Evolutionary conservation across 2,888 invertebrate species (phyloP).

Genomic region (Acheta domesticus): DNA sequence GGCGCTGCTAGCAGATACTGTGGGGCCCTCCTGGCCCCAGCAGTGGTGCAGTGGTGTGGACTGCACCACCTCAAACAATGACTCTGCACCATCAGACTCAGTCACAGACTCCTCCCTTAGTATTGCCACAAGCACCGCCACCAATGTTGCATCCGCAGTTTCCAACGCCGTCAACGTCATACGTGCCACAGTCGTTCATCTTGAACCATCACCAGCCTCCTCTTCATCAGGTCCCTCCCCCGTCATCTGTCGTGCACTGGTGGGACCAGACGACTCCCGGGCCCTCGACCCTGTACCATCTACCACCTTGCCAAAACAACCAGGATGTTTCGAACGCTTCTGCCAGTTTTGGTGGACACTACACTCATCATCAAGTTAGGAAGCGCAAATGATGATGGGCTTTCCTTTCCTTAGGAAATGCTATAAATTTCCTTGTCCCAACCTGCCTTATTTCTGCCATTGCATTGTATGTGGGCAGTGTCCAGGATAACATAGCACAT

Average conservation of each 20-base stretch:
- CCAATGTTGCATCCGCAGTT: constrained; percentile 28
- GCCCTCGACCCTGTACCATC: constrained; percentile 32
- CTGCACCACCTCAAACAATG: constrained; percentile 31
- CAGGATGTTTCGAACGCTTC: constrained; percentile 29
- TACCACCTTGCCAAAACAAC: constrained; percentile 26
- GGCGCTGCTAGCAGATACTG: constrained; percentile 70
- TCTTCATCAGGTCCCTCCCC: constrained; percentile 29
- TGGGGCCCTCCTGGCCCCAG: constrained; percentile 52
- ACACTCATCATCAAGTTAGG: constrained; percentile 33
- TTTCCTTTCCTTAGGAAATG: constrained; percentile 5
- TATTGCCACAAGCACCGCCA: constrained; percentile 27
- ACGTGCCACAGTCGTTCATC: constrained; percentile 30
- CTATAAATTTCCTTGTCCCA: constrained; percentile 6
- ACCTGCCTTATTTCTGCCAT: background rate
- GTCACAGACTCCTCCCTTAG: constrained; percentile 25
- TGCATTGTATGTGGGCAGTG: background rate
- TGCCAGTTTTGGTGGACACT: constrained; percentile 31
- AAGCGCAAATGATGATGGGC: constrained; percentile 34
- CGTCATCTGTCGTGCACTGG: constrained; percentile 32
- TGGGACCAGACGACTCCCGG: constrained; percentile 33
- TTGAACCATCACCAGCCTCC: constrained; percentile 29
- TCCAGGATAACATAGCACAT: background rate
- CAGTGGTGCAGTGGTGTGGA: constrained; percentile 35
- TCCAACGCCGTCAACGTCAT: constrained; percentile 31
- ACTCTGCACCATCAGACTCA: constrained; percentile 33